phyloP scores from a whole-genome alignment of 2,888 invertebrate species.

The Synergus itoensis region DNA sequence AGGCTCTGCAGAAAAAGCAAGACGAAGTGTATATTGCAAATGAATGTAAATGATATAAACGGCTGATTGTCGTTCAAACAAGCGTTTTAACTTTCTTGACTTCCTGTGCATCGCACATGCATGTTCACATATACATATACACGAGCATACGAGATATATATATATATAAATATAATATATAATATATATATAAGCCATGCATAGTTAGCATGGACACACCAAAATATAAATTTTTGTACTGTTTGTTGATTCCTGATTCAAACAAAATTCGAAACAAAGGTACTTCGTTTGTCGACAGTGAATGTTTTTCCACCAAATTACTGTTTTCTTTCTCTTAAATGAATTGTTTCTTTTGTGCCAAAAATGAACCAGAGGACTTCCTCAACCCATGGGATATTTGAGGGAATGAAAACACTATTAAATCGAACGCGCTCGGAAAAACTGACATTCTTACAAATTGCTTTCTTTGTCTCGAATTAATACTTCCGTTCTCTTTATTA shows the following conservation, averaged over 20 bases:
- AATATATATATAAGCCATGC: constrained; percentile 39
- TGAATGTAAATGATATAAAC: background rate
- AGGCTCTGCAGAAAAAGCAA: background rate
- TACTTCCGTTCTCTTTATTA: background rate
- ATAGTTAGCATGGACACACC: constrained; percentile 28
- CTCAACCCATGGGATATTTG: constrained; percentile 37
- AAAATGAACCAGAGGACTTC: constrained; percentile 42
- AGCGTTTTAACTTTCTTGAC: constrained; percentile 1
- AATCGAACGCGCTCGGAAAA: background rate
- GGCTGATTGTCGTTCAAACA: background rate
- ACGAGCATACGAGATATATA: constrained; percentile 40
- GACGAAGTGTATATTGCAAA: background rate
- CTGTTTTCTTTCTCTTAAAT: constrained; percentile 37
- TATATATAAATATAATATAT: constrained; percentile 47
- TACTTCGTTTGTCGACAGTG: constrained; percentile 27
- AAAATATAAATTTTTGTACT: constrained; percentile 36
- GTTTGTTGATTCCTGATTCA: constrained; percentile 32
- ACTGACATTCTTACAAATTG: constrained; percentile 33
- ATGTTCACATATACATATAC: constrained; percentile 43
- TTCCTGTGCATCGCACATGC: constrained; percentile 34
- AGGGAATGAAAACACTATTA: constrained; percentile 38
- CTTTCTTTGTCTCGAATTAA: constrained; percentile 34
- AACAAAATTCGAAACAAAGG: constrained; percentile 37
- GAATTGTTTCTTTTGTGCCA: constrained; percentile 41
- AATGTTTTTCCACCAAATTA: constrained; percentile 13